Evolutionary conservation across 2,888 invertebrate genomes (phyloP).

Genomic region (Drosophila vallismaia): DNA sequence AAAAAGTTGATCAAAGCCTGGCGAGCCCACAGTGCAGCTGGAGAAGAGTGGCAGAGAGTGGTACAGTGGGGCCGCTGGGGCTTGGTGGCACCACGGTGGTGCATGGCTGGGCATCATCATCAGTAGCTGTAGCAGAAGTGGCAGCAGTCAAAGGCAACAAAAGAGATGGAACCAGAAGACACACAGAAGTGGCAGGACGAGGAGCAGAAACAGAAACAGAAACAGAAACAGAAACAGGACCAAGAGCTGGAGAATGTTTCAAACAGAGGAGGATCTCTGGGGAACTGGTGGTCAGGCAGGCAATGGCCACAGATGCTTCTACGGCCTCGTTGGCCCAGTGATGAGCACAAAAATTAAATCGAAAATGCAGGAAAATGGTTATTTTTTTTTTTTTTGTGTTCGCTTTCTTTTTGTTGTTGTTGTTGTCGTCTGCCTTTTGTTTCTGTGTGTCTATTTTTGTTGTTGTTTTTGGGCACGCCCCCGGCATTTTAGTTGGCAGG

Average conservation of each 20-base stretch:
- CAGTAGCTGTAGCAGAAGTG: slow-evolving; percentile 21
- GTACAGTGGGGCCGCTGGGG: not conserved
- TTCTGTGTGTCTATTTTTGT: slow-evolving; percentile 25
- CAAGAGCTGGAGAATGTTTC: slow-evolving; percentile 15
- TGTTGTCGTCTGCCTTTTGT: slow-evolving; percentile 38
- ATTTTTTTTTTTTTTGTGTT: slow-evolving; percentile 46
- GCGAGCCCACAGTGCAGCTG: not conserved
- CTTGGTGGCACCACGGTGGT: slow-evolving; percentile 21
- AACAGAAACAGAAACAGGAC: slow-evolving; percentile 11
- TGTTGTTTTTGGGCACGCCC: slow-evolving; percentile 17
- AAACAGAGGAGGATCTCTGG: slow-evolving; percentile 30
- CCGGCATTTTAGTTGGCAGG: slow-evolving; percentile 37
- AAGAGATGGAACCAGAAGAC: slow-evolving; percentile 10
- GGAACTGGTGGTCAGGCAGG: slow-evolving; percentile 41
- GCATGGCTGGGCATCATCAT: slow-evolving; percentile 22
- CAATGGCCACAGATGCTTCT: slow-evolving; percentile 39
- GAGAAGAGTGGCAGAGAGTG: not conserved
- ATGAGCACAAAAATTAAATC: slow-evolving; percentile 72
- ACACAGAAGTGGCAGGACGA: slow-evolving; percentile 7
- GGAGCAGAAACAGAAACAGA: not conserved
- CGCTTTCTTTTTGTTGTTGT: not conserved
- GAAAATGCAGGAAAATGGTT: slow-evolving; percentile 73
- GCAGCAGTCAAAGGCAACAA: slow-evolving; percentile 20
- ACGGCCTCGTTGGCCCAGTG: slow-evolving; percentile 42
- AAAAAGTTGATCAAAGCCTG: slow-evolving; percentile 1